Base-by-base conservation (phyloP, 2,888 invertebrate genomes). In the Hemistola chrysoprasaria region DNA sequence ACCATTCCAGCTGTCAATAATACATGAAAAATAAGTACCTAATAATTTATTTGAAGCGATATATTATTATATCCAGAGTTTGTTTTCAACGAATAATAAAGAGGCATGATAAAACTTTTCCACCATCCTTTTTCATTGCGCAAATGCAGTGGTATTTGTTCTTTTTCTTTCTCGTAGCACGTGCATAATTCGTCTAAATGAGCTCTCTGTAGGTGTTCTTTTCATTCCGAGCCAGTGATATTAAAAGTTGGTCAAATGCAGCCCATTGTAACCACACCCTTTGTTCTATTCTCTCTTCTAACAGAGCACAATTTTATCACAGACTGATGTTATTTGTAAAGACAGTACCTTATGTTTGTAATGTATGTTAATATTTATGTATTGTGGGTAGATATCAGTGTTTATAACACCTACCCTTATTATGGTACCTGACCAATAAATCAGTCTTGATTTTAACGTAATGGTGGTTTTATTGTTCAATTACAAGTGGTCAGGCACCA, bases 161-260 rank as follows among this genome's bases (percentile, higher is more conserved):
- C 32, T 38, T 48, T 72, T 68, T 65, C 59, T 48, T 61, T 60
- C 49, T 53, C 61, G 53, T 57, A 59, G 54, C 70, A 70, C 66
- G 65, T 63, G 71, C 68, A 72, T 78, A 78, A 75, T 79, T 78
- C 74, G 65, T 62, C 72, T 70, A 78, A 79, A 79, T 78, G 78
- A 79, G 77, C 73, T 65, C 67, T 56, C 63, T 49, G 52, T 64
- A 64, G 64, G 59, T 46, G 50, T 50, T 57, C 67, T 63, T 69
- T 77, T 71, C 16, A 78, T 77, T 73, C 72, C 62, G 56, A 68
- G 49, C 66, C 63, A 64, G 56, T 67, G 63, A 71, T 73, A 78
- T 80, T 78, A 78, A 79, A 78, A 80, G 69, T 78, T 76, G 71
- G 71, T 77, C 77, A 77, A 75, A 77, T 72, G 76, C 69, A 67